Base-by-base conservation (phyloP, 2,888 invertebrate species). In the Torymus tubicola region DNA sequence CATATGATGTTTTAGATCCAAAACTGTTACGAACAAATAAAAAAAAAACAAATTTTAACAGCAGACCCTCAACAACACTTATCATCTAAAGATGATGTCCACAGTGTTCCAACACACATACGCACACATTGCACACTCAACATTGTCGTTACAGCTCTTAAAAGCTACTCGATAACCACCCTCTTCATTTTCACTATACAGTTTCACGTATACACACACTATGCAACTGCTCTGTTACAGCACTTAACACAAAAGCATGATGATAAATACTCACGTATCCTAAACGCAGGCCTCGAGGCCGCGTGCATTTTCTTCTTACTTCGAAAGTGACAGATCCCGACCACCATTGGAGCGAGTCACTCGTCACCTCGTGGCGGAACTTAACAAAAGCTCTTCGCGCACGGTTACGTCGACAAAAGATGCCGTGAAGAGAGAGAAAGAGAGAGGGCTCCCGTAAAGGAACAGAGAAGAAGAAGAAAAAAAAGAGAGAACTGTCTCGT, bases 251-350 rank as follows among this genome's bases (percentile, higher is more conserved):
- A 42, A 21, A 21, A 21, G 21, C 21, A 21, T 21, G 21, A 21
- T 21, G 21, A 21, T 21, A 21, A 21, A 83, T 84, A 86, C 87
- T 89, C 86, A 89, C 89, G 87, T 86, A 89, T 89, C 72, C 85
- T 87, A 76, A 88, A 87, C 16, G 83, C 82, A 60, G 85, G 83
- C 82, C 86, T 88, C 69, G 87, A 80, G 55, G 87, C 87, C 8
- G 86, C 87, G 80, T 87, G 87, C 88, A 87, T 88, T 83, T 86
- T 88, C 84, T 85, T 87, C 84, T 87, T 89, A 72, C 83, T 84
- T 53, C 85, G 86, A 84, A 87, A 89, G 58, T 87, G 85, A 83
- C 85, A 88, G 82, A 87, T 86, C 58, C 89, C 88, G 74, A 88
- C 86, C 80, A 89, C 89, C 89, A 89, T 89, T 83, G 83, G 72